These are phyloP conservation scores for Clarias batrachus DNA, from an alignment of 2,113 vertebrate species.

Conservation along the genomic window DNA sequence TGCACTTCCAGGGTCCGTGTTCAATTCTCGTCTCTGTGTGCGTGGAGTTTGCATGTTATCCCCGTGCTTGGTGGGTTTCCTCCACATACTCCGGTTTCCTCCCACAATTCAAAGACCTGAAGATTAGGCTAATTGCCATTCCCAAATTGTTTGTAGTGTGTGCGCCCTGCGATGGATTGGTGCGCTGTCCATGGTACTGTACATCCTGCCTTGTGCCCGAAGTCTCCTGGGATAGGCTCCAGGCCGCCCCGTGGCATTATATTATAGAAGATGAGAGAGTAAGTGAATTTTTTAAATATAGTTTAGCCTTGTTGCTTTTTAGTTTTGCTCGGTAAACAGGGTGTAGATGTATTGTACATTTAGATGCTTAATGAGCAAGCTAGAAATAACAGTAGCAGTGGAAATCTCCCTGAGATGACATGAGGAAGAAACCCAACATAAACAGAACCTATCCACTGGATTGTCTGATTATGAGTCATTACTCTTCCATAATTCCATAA, in stretches of 20 bases:
- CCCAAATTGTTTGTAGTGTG: not conserved
- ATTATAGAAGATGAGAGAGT: too few relatives aligned
- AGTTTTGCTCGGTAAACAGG: not conserved
- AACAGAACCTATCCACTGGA: not conserved
- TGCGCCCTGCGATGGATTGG: not conserved
- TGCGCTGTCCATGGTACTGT: not conserved
- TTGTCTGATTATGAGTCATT: not conserved
- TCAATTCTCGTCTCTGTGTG: too few relatives aligned
- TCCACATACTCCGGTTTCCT: too few relatives aligned
- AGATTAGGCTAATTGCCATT: too few relatives aligned
- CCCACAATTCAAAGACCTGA: too few relatives aligned
- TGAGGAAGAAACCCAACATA: not conserved
- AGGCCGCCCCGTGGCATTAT: too few relatives aligned
- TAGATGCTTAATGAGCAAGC: not conserved
- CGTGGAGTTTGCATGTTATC: too few relatives aligned
- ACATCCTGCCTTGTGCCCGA: not conserved
- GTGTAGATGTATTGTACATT: not conserved
- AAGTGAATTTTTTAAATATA: too few relatives aligned
- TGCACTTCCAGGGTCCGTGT: too few relatives aligned
- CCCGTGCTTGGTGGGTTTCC: too few relatives aligned
- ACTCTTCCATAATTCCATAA: not conserved
- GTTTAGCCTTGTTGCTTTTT: not conserved
- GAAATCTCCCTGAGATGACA: not conserved
- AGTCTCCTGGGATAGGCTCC: too few relatives aligned
- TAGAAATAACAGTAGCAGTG: not conserved